phyloP scores from a whole-genome alignment of 1,140 invertebrate genomes.

The Octopus bimaculoides region DNA sequence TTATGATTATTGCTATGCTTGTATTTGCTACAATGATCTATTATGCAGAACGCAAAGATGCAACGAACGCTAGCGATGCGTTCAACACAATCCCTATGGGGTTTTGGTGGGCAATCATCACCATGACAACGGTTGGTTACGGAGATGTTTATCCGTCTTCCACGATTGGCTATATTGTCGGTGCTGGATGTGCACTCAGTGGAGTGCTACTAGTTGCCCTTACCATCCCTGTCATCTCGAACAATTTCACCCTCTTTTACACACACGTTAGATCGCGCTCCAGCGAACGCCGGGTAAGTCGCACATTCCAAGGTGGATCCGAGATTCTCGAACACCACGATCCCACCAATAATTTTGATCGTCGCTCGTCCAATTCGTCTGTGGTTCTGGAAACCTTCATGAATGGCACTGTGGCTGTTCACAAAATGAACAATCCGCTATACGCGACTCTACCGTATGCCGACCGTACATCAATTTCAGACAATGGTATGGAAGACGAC shows the following conservation, averaged over 20 bases:
- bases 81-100: slow-evolving; percentile 54
- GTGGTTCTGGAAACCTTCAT: slow-evolving; percentile 36
- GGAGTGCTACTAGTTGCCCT: slow-evolving; percentile 49
- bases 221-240: slow-evolving; percentile 54
- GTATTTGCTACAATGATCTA: slow-evolving; percentile 97
- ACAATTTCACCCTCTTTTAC: slow-evolving; percentile 54
- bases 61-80: slow-evolving; percentile 36
- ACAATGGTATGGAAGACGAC: slow-evolving; percentile 13
- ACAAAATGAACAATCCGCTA: slow-evolving; percentile 21
- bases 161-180: slow-evolving; percentile 61
- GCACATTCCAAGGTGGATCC: slow-evolving; percentile 23
- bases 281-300: slow-evolving; percentile 20
- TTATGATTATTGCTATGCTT: slow-evolving; percentile 94
- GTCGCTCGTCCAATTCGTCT: slow-evolving; percentile 41
- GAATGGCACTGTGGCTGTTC: slow-evolving; percentile 39
- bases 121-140: slow-evolving; percentile 62
- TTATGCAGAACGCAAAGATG: slow-evolving; percentile 80
- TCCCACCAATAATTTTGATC: slow-evolving; percentile 20
- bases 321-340: slow-evolving; percentile 16
- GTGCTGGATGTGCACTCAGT: slow-evolving; percentile 46
- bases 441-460: slow-evolving; percentile 19
- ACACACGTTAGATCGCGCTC: slow-evolving; percentile 44
- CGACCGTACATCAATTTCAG: slow-evolving; percentile 39
- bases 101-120: slow-evolving; percentile 64
- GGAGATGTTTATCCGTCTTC: slow-evolving; percentile 53